phyloP scores from a whole-genome alignment of 1,140 invertebrate species.

The Phthorimaea operculella region DNA sequence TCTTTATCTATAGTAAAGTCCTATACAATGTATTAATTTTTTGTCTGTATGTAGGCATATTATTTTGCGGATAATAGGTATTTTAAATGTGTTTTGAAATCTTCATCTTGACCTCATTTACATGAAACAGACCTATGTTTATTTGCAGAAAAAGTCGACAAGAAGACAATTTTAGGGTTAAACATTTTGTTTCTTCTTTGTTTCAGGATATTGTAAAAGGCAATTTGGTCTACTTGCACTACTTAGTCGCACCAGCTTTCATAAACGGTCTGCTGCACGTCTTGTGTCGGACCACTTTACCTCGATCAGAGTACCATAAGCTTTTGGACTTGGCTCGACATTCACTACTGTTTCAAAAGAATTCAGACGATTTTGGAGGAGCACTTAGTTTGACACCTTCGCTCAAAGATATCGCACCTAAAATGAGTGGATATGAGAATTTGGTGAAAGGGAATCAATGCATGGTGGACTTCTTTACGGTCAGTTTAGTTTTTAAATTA shows the following conservation, averaged over 20 bases:
- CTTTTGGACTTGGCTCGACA: slow-evolving; percentile 44
- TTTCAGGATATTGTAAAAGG: slow-evolving; percentile 62
- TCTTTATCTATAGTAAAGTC: too few species aligned
- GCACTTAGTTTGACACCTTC: slow-evolving; percentile 71
- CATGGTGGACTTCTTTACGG: slow-evolving; percentile 59
- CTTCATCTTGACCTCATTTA: too few species aligned
- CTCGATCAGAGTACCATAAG: slow-evolving; percentile 50
- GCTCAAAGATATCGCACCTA: slow-evolving; percentile 69
- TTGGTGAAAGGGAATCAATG: slow-evolving; percentile 52
- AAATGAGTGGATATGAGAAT: slow-evolving; percentile 66
- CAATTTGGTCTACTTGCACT: slow-evolving; percentile 55
- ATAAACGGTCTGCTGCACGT: slow-evolving; percentile 65
- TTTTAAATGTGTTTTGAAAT: too few species aligned
- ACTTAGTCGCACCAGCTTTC: slow-evolving; percentile 61
- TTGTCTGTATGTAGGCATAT: too few species aligned
- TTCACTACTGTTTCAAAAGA: slow-evolving; percentile 61
- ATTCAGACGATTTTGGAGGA: slow-evolving; percentile 68
- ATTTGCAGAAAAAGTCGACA: too few species aligned
- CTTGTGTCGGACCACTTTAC: slow-evolving; percentile 46
- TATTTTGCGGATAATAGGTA: too few species aligned
- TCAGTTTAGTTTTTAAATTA: slow-evolving; percentile 24
- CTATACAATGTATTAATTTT: too few species aligned
- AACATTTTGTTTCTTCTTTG: not conserved
- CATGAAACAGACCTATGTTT: too few species aligned
- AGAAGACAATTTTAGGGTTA: too few species aligned